Conservation (phyloP, 1,140 invertebrate species). For the Papilio polytes region DNA sequence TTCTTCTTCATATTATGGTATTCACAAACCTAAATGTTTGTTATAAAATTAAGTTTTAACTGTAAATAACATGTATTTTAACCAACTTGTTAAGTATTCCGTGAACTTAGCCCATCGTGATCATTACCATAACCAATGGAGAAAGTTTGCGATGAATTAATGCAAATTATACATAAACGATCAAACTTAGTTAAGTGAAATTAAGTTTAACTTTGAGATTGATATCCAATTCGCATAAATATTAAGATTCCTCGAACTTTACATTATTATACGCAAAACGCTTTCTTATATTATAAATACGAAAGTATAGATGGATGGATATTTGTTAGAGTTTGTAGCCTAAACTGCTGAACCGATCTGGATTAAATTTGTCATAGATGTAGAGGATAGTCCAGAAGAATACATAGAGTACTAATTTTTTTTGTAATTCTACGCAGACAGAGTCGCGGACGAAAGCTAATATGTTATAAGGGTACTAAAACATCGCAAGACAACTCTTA, state of each 20-base stretch:
- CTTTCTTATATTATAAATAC: background rate
- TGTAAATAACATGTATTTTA: background rate
- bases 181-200: constrained; percentile 14
- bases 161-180: constrained; percentile 2
- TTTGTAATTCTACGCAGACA: too few species aligned
- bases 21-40: background rate
- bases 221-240: background rate
- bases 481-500: constrained; percentile 1
- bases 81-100: constrained; percentile 33
- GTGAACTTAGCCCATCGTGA: constrained; percentile 17
- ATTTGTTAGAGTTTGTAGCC: too few species aligned
- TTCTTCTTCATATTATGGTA: too few species aligned
- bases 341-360: too few species aligned
- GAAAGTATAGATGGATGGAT: too few species aligned
- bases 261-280: background rate
- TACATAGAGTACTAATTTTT: too few species aligned
- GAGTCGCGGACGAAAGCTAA: too few species aligned
- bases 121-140: constrained; percentile 8
- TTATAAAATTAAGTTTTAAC: background rate
- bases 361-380: too few species aligned
- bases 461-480: too few species aligned
- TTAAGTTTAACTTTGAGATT: constrained; percentile 13
- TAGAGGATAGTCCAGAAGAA: too few species aligned
- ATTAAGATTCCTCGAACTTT: background rate
- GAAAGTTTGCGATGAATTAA: constrained; percentile 27